A percentile compares a stretch with the other conserved stretches of the same genome.
These are phyloP conservation scores for Gadus macrocephalus DNA, from an alignment of 2,113 vertebrate genomes.

Conservation along the genomic window DNA sequence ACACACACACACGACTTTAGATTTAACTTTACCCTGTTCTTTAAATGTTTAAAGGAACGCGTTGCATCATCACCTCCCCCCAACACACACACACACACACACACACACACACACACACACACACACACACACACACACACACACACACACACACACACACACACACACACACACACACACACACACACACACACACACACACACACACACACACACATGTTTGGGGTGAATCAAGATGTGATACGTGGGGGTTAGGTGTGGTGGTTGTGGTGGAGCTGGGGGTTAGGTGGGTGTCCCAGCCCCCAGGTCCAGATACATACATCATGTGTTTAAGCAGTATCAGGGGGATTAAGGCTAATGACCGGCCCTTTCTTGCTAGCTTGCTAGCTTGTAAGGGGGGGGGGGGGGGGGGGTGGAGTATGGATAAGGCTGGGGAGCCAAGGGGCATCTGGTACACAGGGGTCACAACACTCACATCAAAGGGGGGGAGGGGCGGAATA, in stretches of 20 bases:
- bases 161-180: constrained; percentile 63
- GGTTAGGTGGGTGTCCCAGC: not conserved
- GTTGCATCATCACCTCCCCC: constrained; percentile 65
- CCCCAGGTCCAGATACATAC: constrained; percentile 52
- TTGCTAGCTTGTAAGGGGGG: no score
- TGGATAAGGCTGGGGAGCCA: constrained; percentile 69
- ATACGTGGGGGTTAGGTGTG: constrained; percentile 22
- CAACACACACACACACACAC: constrained; percentile 63
- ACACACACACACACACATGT: constrained; percentile 69
- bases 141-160: no score
- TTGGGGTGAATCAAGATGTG: constrained; percentile 54
- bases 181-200: constrained; percentile 7
- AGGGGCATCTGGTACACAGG: constrained; percentile 71
- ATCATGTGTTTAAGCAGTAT: constrained; percentile 75
- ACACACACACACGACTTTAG: no score
- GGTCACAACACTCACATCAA: constrained; percentile 77
- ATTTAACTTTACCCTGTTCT: constrained; percentile 67
- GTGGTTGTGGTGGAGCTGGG: not conserved
- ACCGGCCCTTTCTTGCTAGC: constrained; percentile 46
- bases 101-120: constrained; percentile 12
- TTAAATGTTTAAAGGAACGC: constrained; percentile 72
- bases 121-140: constrained; percentile 63
- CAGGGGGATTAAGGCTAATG: constrained; percentile 72
- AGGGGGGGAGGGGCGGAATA: constrained; percentile 56
- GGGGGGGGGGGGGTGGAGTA: constrained; percentile 49